Base-by-base conservation (phyloP, 2,113 vertebrate species). In the Psittacula cyanocephala region DNA sequence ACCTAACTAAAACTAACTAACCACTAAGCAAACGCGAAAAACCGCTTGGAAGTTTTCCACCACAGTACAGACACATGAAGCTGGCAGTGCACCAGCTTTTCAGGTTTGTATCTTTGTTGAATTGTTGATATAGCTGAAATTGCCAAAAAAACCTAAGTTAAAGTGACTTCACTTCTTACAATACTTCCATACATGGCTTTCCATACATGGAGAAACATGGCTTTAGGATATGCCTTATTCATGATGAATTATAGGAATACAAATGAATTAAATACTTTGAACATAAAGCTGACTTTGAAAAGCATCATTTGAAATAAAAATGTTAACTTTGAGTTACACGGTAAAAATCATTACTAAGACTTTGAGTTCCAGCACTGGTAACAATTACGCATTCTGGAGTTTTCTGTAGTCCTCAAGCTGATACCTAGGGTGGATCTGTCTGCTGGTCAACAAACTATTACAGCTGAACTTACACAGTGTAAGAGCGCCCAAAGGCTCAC, bases 121-220 rank as follows among this genome's bases (percentile, higher is more conserved):
- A 71, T n/a, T 78, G 27, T 35, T 71, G 23, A 14, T 82, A 16
- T 13, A 46, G 25, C 27, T 53, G 24, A 84, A 93, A 93, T 6
- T 63, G 31, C 20, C 60, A 70, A 68, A 43, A 43, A 81, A 65
- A 11, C 2, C 29, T 27, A 68, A 65, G 7, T 13, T 49, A 16
- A 63, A 84, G 88, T 92, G 31, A 86, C 49, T 87, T 91, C 39
- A 47, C 13, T 88, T 86, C 46, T 82, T 97, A 60, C 70, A 95
- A 60, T 68, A 20, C 15, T 78, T 71, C 35, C 20, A 22, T 9
- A 65, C 1, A 3, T 53, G 47, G 8, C 29, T 75, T 89, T 82
- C 44, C 43, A n/a, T 20, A 60, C 10, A 17, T 13, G 67, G 4
- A 28, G 28, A 69, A 88, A 57, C 5, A 22, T 9, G 43, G 9